Percentiles rank a stretch among this genome's conserved stretches.
Evolutionary conservation across 2,888 invertebrate genomes (phyloP).

Genomic region (Gibbula magus): DNA sequence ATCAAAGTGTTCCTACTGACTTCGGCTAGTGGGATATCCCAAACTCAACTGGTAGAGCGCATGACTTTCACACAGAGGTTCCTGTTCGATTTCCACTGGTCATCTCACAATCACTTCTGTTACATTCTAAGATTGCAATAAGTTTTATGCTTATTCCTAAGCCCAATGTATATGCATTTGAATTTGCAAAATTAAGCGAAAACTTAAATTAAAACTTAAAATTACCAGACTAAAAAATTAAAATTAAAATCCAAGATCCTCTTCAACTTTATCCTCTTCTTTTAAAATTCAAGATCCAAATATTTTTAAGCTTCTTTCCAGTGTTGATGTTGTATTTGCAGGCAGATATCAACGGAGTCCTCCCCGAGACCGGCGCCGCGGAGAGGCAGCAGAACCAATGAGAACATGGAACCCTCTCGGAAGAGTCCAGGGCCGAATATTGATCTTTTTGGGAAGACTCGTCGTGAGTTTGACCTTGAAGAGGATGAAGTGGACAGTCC

Average conservation of each 20-base stretch:
- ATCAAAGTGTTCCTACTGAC: no score
- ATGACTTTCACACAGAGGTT: no score
- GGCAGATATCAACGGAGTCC: conserved; percentile 15
- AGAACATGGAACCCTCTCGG: conserved; percentile 23
- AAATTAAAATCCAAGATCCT: no score
- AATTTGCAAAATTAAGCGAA: no score
- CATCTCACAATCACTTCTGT: no score
- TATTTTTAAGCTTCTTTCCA: background rate
- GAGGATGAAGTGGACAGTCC: conserved; percentile 33
- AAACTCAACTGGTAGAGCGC: no score
- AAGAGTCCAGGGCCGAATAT: conserved; percentile 13
- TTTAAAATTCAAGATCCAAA: background rate
- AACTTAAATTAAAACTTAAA: no score
- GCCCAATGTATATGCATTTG: no score
- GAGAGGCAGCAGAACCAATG: conserved; percentile 21
- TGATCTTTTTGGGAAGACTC: conserved; percentile 42
- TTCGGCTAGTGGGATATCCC: no score
- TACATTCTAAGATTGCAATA: background rate
- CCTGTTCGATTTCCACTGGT: no score
- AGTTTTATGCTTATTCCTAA: background rate
- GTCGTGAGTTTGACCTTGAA: conserved; percentile 29
- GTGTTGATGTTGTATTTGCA: background rate
- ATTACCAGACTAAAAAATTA: no score
- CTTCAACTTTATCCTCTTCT: no score
- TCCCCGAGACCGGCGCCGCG: conserved; percentile 35